Percentiles rank a stretch among this genome's conserved stretches.
Evolutionary conservation across 2,113 vertebrate species (phyloP).

Genomic region (Erpornis zantholeuca): DNA sequence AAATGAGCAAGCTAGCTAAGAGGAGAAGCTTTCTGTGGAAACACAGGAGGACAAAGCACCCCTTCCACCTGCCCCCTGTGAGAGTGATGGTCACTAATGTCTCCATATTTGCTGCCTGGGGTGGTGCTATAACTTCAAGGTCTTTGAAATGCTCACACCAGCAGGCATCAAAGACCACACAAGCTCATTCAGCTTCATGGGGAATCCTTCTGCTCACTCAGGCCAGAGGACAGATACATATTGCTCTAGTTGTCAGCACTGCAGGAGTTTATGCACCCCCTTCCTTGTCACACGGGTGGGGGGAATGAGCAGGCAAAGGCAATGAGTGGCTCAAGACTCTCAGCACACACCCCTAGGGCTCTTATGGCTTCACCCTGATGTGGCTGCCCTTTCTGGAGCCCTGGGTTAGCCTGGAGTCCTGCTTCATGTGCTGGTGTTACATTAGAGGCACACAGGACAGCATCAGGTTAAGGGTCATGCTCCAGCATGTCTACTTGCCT

Average conservation of each 20-base stretch:
- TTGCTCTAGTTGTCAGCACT: neutral
- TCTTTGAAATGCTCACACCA: neutral
- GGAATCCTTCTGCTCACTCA: neutral
- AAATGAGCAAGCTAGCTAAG: constrained; percentile 26
- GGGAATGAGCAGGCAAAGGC: neutral
- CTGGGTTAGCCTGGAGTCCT: neutral
- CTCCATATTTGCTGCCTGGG: neutral
- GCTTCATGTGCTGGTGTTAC: neutral
- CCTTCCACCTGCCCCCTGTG: neutral
- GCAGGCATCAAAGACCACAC: neutral
- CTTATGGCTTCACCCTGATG: accelerated
- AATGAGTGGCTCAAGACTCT: neutral
- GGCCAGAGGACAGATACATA: accelerated
- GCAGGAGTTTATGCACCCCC: neutral
- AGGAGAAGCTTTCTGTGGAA: neutral
- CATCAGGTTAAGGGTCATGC: neutral
- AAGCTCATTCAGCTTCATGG: accelerated
- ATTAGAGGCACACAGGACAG: too few species aligned
- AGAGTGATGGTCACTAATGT: neutral
- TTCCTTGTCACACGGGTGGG: accelerated
- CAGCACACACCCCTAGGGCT: neutral
- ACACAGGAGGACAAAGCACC: neutral
- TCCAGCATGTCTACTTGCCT: neutral
- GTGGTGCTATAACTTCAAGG: neutral
- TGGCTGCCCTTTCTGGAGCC: neutral